Conservation (phyloP, 2,888 invertebrate species). For the Drosophila anomalipes region DNA sequence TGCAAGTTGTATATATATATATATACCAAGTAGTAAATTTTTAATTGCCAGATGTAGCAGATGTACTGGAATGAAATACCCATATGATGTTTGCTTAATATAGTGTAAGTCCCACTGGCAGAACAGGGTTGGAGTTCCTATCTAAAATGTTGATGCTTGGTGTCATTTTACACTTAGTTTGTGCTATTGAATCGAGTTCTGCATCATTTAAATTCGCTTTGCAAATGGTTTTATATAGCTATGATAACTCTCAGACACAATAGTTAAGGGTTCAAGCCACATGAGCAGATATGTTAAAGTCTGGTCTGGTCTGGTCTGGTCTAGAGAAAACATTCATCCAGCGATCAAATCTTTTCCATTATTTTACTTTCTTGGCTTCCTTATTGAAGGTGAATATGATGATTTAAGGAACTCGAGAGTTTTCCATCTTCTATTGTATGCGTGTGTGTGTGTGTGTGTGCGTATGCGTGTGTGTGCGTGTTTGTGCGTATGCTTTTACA, state of each 20-base stretch:
- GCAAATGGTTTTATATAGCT: neutral
- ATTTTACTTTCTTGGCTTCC: neutral
- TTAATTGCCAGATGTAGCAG: too few species aligned
- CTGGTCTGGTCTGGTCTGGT: too few species aligned
- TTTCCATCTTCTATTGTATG: conserved; percentile 12
- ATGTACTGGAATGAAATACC: too few species aligned
- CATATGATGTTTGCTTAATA: too few species aligned
- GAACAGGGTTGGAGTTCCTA: neutral
- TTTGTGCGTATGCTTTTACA: conserved; percentile 55
- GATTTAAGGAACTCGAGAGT: conserved; percentile 17
- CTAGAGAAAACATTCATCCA: neutral
- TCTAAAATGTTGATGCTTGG: neutral
- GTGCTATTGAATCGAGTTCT: neutral
- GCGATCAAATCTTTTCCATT: neutral
- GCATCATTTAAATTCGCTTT: neutral
- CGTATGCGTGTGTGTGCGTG: too few species aligned
- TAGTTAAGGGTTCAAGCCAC: neutral
- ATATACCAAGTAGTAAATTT: neutral
- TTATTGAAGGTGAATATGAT: conserved; percentile 1
- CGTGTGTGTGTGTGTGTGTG: conserved; percentile 9
- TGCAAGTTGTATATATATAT: neutral
- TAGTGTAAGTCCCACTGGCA: too few species aligned
- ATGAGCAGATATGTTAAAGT: neutral
- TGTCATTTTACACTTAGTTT: too few species aligned
- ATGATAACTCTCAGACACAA: neutral